Percentiles rank a stretch among this genome's conserved stretches.
phyloP scores from a whole-genome alignment of 2,797 vertebrate genomes.

The Eulemur rubriventer region DNA sequence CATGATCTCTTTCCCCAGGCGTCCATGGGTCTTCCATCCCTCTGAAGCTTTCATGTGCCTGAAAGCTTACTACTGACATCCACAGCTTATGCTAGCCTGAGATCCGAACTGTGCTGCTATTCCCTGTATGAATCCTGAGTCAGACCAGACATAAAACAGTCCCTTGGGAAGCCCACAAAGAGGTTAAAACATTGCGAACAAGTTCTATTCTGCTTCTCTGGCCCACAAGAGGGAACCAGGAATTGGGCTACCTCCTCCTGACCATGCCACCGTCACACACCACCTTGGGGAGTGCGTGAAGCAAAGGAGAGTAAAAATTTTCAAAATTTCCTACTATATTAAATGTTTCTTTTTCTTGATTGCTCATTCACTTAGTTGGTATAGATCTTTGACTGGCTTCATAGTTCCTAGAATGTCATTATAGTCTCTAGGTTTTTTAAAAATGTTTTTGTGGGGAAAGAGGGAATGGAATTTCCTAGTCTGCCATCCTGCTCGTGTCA shows the following conservation, averaged over 20 bases:
- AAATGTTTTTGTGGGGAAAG: neutral
- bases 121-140: neutral
- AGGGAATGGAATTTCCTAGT: neutral
- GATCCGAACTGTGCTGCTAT: neutral
- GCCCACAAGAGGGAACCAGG: neutral
- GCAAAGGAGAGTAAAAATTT: neutral
- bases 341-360: neutral
- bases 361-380: neutral
- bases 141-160: neutral
- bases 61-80: neutral
- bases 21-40: neutral
- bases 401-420: neutral
- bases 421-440: neutral
- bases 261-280: too few relatives aligned
- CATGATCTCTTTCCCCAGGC: neutral
- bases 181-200: neutral
- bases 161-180: neutral
- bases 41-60: neutral
- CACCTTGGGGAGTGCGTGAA: neutral
- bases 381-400: neutral
- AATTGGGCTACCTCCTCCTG: neutral
- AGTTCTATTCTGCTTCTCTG: neutral
- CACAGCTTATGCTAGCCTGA: neutral
- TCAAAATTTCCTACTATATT: neutral
- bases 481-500: neutral